Evolutionary conservation across 2,113 vertebrate genomes (phyloP), one percentile per base, ranked within the genome.

Genomic region (Zosterops pallidus): DNA sequence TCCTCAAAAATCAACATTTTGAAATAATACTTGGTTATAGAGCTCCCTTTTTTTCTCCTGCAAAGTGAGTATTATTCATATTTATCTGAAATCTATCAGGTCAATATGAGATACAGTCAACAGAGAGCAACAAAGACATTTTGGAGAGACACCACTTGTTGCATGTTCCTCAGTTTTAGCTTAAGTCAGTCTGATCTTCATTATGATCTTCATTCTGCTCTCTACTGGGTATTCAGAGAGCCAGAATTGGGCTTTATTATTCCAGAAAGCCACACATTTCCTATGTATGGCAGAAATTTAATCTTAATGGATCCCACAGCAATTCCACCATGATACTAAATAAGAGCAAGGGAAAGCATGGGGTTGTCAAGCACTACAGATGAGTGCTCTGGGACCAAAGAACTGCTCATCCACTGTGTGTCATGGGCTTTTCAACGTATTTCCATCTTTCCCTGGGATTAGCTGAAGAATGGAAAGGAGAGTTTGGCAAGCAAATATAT

Each of bases 401-500:
- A 92, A 50, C 62, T 42, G 50, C 56, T 92, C 90, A 92, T 74
- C 88, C 50, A 74, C 75, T 35, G 47, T n/a, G 85, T 78, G 75
- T 76, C 85, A 90, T 5, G 9, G 78, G 82, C 67, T 90, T 93
- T 88, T 90, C 88, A 89, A 63, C 83, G 47, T 83, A 83, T 80
- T 94, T 90, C 76, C 63, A 74, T 89, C 89, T 92, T 93, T 97
- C 72, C 76, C 33, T 67, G 64, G 79, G 94, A 95, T 89, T 90
- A 86, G 63, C 20, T 83, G 63, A 90, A 83, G 80, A 86, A 80
- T 77, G 71, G 68, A 88, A 83, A 85, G 47, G 52, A 76, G 62
- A 91, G 16, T 91, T 92, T 94, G 93, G 81, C 91, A 95, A 96
- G 41, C 26, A 96, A 90, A 92, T 63, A 79, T 72, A 74, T 63